These are phyloP conservation scores for Dasyprocta punctata DNA, from an alignment of 2,113 vertebrate species.

Conservation along the genomic window DNA sequence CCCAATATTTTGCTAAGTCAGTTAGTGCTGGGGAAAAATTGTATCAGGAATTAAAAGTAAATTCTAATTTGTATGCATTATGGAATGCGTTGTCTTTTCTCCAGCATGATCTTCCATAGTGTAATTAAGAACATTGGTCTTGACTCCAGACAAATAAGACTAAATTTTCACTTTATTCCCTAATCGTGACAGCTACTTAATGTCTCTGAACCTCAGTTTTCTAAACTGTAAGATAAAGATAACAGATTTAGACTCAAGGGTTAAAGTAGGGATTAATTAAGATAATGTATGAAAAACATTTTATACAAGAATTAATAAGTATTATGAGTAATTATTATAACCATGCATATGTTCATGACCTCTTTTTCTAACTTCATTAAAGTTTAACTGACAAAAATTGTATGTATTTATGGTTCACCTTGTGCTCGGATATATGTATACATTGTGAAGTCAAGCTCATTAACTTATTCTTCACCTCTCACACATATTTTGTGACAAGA, in stretches of 20 bases:
- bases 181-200: neutral
- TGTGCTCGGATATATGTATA: neutral
- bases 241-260: neutral
- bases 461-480: neutral
- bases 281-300: neutral
- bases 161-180: neutral
- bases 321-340: neutral
- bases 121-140: neutral
- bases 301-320: neutral
- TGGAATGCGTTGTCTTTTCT: neutral
- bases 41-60: conserved; percentile 54
- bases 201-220: conserved; percentile 20
- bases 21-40: conserved; percentile 44
- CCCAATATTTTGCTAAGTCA: conserved; percentile 61
- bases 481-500: neutral
- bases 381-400: neutral
- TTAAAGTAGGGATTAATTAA: neutral
- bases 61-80: neutral
- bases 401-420: neutral
- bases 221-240: neutral
- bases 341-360: neutral
- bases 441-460: neutral
- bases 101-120: accelerated
- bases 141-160: neutral
- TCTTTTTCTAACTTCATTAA: neutral